Evolutionary conservation across 2,113 vertebrate species (phyloP).

Genomic region (Acrocephalus kingi): DNA sequence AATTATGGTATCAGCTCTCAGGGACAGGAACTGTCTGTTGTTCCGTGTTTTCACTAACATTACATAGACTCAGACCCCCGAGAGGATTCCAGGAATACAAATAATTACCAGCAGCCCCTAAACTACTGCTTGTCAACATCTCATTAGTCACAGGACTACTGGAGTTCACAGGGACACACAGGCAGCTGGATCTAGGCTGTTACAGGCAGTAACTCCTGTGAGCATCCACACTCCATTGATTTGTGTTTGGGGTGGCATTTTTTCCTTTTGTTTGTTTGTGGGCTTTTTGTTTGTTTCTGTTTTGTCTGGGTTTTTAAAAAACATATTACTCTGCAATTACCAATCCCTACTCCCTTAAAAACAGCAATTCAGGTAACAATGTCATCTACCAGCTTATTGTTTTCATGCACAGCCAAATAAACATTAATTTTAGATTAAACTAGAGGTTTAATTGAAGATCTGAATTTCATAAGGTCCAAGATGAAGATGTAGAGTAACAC

Average conservation of each 20-base stretch:
- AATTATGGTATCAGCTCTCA: background rate
- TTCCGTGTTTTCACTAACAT: background rate
- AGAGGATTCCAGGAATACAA: slow-evolving; percentile 1
- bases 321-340: background rate
- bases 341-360: background rate
- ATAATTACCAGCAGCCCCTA: background rate
- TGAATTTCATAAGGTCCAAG: background rate
- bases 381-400: background rate
- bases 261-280: background rate
- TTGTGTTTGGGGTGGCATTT: background rate
- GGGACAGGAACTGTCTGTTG: background rate
- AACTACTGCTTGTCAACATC: background rate
- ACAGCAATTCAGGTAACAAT: background rate
- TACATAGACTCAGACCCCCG: background rate
- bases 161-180: background rate
- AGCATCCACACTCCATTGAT: background rate
- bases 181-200: background rate
- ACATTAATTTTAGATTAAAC: background rate
- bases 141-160: background rate
- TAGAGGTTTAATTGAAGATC: background rate
- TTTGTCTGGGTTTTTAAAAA: background rate
- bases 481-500: background rate
- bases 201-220: background rate
- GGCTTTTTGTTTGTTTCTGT: background rate
- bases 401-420: background rate